Evolutionary conservation across 2,888 invertebrate genomes (phyloP), one percentile per base, ranked within the genome.

Genomic region (Meteorus cinctellus): DNA sequence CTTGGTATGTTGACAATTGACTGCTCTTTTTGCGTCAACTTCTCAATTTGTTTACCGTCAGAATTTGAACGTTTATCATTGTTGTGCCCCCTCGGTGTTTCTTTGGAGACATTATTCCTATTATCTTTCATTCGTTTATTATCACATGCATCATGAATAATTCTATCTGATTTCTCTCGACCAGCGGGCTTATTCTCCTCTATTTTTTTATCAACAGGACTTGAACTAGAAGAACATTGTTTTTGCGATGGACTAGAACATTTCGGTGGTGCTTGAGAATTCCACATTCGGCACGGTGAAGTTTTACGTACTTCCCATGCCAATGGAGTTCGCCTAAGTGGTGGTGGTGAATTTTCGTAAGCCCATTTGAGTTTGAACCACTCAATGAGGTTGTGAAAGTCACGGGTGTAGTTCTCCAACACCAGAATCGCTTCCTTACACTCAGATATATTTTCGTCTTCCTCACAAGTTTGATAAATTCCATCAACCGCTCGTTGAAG

Each of bases 301-400:
- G 96, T 96, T 90, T 98, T 98, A 78, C 98, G 93, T 59, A 98
- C 95, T 90, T 98, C 98, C 98, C 98, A 98, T 0, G 98, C 96
- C 72, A 98, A 90, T 24, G 98, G 97, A 65, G 95, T 95, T 0
- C 97, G 97, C 83, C 97, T 92, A 85, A 97, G 93, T 0, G 95
- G 95, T 34, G 94, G 93, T 5, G 96, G 95, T 2, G 97, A 96
- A 82, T 96, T 95, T 87, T 98, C 98, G 87, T 96, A 98, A 78
- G 96, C 96, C 94, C 96, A 96, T 89, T 98, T 97, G 6, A 98
- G 92, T 84, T 96, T 94, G 85, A 98, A 95, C 95, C 98, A 97
- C 87, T 98, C 97, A 73, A 97, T 96, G 45, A 99, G 91, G 27
- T 97, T 96, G 87, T 96, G 95, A 87, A 99, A 99, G 90, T 99